Base-by-base conservation (phyloP, 2,797 vertebrate species). In the Etheostoma nigrum region DNA sequence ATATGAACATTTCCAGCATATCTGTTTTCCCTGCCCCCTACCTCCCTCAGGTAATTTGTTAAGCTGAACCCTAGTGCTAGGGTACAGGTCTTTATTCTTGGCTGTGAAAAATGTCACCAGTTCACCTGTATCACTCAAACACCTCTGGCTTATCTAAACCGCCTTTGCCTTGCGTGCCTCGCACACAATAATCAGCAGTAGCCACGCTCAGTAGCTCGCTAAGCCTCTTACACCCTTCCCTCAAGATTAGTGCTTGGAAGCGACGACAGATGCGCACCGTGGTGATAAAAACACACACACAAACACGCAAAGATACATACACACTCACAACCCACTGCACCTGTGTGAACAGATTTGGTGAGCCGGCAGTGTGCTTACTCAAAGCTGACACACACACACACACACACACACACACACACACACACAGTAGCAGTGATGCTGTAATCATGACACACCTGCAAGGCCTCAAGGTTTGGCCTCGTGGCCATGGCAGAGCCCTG, bases 161-260 rank as follows among this genome's bases (percentile, higher is more conserved):
- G 87, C 94, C 93, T 94, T 92, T 86, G 90, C 94, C 91, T 94
- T 93, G 93, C 93, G 90, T 94, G 93, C 91, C 87, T 92, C 87
- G 74, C 92, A 92, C 92, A 95, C 94, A 95, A 93, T 95, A 95
- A 95, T 95, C 94, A 94, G 91, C 93, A 86, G 92, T 92, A 93
- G 93, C 94, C 92, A 93, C 82, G 92, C 94, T 95, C 94, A 94
- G 95, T 94, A 93, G 93, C 93, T 92, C 79, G 81, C 91, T 95
- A 96, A 96, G 94, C 95, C 93, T 95, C 95, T 96, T 96, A 95
- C 93, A 93, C 92, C 94, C 94, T 94, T 95, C 94, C 95, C 94
- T 94, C 91, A 93, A 95, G 95, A 95, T 95, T 96, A 95, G 93
- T 93, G 88, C 89, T 94, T 93, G 92, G 91, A 92, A 95, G 93